Percentiles rank a stretch among this genome's conserved stretches.
These are phyloP conservation scores for Platerodrilus igneus DNA, from an alignment of 2,888 invertebrate genomes.

Conservation along the genomic window DNA sequence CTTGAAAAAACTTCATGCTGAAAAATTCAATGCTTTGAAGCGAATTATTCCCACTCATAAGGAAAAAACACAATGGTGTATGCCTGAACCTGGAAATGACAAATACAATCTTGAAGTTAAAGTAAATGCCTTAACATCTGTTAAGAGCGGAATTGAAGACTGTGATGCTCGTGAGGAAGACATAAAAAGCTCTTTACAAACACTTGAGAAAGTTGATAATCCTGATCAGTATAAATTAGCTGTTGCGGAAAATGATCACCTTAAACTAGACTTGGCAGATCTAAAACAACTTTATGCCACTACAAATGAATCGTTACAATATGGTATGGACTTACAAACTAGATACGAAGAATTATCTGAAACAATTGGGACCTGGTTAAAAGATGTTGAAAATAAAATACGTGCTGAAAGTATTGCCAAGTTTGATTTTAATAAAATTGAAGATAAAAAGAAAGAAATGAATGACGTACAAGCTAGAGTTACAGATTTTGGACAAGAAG, in stretches of 20 bases:
- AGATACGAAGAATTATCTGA: slow-evolving; percentile 76
- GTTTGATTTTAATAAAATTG: slow-evolving; percentile 63
- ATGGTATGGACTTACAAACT: slow-evolving; percentile 72
- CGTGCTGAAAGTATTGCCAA: slow-evolving; percentile 69
- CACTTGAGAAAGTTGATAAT: slow-evolving; percentile 69
- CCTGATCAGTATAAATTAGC: slow-evolving; percentile 64
- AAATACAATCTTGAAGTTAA: slow-evolving; percentile 91
- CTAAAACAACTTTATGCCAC: slow-evolving; percentile 63
- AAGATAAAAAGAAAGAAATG: slow-evolving; percentile 65
- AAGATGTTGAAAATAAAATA: slow-evolving; percentile 72
- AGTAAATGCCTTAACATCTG: slow-evolving; percentile 71
- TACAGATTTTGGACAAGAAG: slow-evolving; percentile 58
- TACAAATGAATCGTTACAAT: slow-evolving; percentile 64
- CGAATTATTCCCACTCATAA: slow-evolving; percentile 74
- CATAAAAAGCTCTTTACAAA: slow-evolving; percentile 65
- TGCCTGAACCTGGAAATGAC: slow-evolving; percentile 83
- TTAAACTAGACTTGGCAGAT: slow-evolving; percentile 66
- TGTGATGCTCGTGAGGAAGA: slow-evolving; percentile 64
- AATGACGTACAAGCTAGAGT: slow-evolving; percentile 61
- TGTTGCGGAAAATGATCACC: slow-evolving; percentile 63
- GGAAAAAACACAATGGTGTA: slow-evolving; percentile 89
- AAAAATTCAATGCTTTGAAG: slow-evolving; percentile 76
- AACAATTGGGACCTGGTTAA: slow-evolving; percentile 69
- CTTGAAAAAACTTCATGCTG: slow-evolving; percentile 81
- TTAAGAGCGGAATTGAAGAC: slow-evolving; percentile 67